Conservation (phyloP, 2,797 vertebrate genomes). For the Protonibea diacanthus region DNA sequence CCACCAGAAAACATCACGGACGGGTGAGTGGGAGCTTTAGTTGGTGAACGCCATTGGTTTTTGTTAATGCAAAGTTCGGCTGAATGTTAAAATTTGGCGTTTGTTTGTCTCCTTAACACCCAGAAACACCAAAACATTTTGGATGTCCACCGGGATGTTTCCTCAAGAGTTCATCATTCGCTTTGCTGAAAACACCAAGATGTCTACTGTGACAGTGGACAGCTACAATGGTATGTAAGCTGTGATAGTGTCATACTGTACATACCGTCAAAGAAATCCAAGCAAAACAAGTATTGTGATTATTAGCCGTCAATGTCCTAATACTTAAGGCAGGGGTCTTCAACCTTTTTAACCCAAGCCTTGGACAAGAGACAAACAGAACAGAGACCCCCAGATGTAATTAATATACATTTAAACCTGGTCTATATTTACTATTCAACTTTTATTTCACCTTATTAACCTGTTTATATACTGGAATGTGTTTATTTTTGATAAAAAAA, state of each 20-base stretch:
- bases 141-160: slow-evolving; percentile 97
- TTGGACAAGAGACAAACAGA: no score
- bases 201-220: slow-evolving; percentile 87
- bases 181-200: slow-evolving; percentile 85
- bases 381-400: no score
- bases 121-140: slow-evolving; percentile 91
- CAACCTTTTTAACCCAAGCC: no score
- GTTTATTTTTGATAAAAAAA: no score
- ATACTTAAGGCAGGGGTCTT: no score
- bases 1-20: slow-evolving; percentile 92
- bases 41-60: no score
- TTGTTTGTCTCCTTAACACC: slow-evolving; percentile 25
- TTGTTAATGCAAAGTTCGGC: no score
- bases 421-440: no score
- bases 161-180: slow-evolving; percentile 94
- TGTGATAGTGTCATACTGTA: not conserved
- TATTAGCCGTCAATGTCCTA: no score
- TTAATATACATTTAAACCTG: no score
- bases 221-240: slow-evolving; percentile 88
- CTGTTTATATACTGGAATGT: no score
- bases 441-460: no score
- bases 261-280: not conserved
- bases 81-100: not conserved
- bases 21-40: slow-evolving; percentile 83
- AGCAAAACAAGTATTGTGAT: not conserved